phyloP scores from a whole-genome alignment of 2,797 vertebrate species.

The Hippoglossus hippoglossus region DNA sequence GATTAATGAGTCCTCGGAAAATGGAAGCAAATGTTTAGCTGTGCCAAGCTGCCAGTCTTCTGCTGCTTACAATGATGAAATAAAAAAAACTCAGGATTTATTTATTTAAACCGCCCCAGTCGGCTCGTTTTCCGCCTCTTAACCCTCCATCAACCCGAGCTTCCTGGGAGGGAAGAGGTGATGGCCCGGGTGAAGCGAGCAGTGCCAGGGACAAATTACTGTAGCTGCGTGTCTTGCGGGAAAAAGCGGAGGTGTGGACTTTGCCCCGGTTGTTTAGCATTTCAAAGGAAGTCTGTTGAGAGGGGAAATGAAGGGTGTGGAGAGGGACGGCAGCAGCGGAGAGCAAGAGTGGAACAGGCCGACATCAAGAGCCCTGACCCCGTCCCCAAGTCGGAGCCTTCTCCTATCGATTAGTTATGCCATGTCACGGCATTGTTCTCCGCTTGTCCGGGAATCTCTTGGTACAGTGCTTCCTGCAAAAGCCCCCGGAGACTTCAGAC shows the following conservation, averaged over 20 bases:
- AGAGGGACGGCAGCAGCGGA: slow-evolving; percentile 35
- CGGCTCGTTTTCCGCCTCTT: slow-evolving; percentile 27
- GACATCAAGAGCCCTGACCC: slow-evolving; percentile 48
- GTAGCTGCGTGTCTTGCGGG: slow-evolving; percentile 7
- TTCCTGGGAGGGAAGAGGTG: slow-evolving; percentile 10
- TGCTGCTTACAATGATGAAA: slow-evolving; percentile 24
- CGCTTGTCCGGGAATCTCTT: slow-evolving; percentile 65
- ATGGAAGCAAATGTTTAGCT: slow-evolving; percentile 43
- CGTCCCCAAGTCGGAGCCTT: slow-evolving; percentile 44
- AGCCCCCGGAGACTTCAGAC: slow-evolving; percentile 57
- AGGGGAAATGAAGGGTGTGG: slow-evolving; percentile 71
- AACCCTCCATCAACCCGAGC: slow-evolving; percentile 26
- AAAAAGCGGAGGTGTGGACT: slow-evolving; percentile 64
- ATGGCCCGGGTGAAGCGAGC: neutral
- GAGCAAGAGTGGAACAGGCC: slow-evolving; percentile 31
- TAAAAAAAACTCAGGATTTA: slow-evolving; percentile 7
- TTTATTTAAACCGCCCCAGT: neutral
- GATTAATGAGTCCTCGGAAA: slow-evolving; percentile 41
- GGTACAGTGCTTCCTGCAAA: slow-evolving; percentile 58
- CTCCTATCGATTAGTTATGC: slow-evolving; percentile 77
- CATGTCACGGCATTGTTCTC: slow-evolving; percentile 75
- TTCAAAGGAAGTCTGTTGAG: slow-evolving; percentile 72
- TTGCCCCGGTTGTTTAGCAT: slow-evolving; percentile 68
- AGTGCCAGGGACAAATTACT: slow-evolving; percentile 50
- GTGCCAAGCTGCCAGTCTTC: slow-evolving; percentile 32